Evolutionary conservation across 1,140 invertebrate genomes (phyloP).

Genomic region (Brachionus rubens): DNA sequence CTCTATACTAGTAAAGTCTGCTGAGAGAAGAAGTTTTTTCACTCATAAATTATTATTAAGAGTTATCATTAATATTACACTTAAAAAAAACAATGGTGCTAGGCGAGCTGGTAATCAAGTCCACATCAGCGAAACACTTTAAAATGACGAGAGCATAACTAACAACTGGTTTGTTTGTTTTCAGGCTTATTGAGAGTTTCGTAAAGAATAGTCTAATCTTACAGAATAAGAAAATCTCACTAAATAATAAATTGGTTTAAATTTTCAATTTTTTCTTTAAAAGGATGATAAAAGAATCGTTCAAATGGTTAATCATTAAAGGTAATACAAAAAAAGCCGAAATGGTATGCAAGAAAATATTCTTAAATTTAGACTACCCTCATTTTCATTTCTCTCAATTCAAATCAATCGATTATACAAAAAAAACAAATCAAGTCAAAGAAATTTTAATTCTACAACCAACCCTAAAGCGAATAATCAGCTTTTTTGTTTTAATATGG

Average conservation of each 20-base stretch:
- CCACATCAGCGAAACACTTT: too few species aligned
- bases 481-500: conserved; percentile 35
- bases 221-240: neutral
- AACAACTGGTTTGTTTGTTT: too few species aligned
- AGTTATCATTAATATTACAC: too few species aligned
- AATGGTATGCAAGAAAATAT: conserved; percentile 19
- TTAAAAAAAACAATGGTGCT: too few species aligned
- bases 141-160: too few species aligned
- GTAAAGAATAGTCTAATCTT: too few species aligned
- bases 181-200: too few species aligned
- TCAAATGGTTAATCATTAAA: conserved; percentile 34
- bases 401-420: neutral
- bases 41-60: too few species aligned
- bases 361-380: neutral
- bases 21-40: too few species aligned
- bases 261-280: neutral
- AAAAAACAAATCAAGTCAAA: neutral
- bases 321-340: conserved; percentile 3
- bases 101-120: too few species aligned
- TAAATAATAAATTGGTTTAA: neutral
- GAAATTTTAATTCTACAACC: neutral
- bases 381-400: neutral
- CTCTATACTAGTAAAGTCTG: too few species aligned
- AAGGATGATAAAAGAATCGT: conserved; percentile 45
- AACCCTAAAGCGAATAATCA: conserved; percentile 24